phyloP scores from a whole-genome alignment of 2,888 invertebrate genomes.

The Aricia artaxerxes region DNA sequence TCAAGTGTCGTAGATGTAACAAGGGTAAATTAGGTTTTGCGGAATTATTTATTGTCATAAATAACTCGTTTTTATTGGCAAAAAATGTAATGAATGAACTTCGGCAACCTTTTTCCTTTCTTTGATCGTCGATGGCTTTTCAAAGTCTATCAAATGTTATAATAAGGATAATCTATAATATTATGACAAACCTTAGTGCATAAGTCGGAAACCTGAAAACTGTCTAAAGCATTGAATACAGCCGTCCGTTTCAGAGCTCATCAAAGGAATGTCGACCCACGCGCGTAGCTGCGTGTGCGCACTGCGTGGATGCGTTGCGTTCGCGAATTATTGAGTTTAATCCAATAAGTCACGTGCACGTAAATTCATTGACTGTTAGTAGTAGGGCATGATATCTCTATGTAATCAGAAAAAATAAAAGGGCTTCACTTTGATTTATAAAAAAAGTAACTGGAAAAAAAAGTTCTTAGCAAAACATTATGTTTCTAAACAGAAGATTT shows the following conservation, averaged over 20 bases:
- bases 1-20: neutral
- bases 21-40: neutral
- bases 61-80: too few species aligned
- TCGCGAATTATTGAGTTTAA: neutral
- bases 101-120: too few species aligned
- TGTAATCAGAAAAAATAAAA: neutral
- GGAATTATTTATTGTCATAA: neutral
- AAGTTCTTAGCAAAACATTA: too few species aligned
- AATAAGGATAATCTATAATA: neutral
- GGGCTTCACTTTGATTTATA: neutral
- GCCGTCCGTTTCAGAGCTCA: neutral
- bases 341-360: neutral
- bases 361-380: neutral
- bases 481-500: too few species aligned
- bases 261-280: slow-evolving; percentile 11
- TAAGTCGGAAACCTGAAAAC: neutral
- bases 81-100: too few species aligned
- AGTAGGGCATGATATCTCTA: neutral
- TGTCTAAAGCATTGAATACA: neutral
- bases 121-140: too few species aligned
- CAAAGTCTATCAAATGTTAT: too few species aligned
- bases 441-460: neutral
- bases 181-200: neutral
- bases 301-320: slow-evolving; percentile 2
- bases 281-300: neutral